Conservation (phyloP, 1,140 invertebrate species). For the Oncopeltus fasciatus region DNA sequence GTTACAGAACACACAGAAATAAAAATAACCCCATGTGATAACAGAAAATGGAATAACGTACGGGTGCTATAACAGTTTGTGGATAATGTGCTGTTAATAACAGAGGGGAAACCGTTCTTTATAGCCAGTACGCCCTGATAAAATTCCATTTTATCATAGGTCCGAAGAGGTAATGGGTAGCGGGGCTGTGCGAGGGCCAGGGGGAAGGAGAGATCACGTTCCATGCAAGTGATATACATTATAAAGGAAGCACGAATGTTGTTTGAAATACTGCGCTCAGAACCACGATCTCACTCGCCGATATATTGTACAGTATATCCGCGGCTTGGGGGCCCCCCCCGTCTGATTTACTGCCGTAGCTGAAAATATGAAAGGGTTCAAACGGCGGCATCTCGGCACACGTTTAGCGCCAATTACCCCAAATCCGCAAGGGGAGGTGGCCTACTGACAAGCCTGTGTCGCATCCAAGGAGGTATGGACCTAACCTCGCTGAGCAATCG, state of each 20-base stretch:
- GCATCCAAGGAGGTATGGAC: too few species aligned
- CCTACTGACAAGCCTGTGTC: too few species aligned
- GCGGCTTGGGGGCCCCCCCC: too few species aligned
- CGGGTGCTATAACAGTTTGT: neutral
- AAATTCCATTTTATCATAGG: neutral
- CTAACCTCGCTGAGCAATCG: too few species aligned
- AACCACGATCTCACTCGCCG: neutral
- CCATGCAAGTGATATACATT: conserved; percentile 1
- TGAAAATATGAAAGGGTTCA: neutral
- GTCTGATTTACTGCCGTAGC: neutral
- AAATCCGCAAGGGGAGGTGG: too few species aligned
- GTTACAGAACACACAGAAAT: neutral
- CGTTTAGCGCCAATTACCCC: too few species aligned
- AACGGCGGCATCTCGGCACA: too few species aligned
- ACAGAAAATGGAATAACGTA: neutral
- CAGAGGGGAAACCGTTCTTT: neutral
- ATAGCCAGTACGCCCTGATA: neutral
- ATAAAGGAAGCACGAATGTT: conserved; percentile 1
- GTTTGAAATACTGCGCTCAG: neutral
- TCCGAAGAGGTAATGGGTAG: neutral
- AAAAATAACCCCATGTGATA: neutral
- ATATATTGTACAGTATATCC: neutral
- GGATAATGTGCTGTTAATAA: neutral
- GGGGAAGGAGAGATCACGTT: neutral
- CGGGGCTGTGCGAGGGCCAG: neutral